phyloP scores from a whole-genome alignment of 2,888 invertebrate genomes.

The Phyllotreta cruciferae region DNA sequence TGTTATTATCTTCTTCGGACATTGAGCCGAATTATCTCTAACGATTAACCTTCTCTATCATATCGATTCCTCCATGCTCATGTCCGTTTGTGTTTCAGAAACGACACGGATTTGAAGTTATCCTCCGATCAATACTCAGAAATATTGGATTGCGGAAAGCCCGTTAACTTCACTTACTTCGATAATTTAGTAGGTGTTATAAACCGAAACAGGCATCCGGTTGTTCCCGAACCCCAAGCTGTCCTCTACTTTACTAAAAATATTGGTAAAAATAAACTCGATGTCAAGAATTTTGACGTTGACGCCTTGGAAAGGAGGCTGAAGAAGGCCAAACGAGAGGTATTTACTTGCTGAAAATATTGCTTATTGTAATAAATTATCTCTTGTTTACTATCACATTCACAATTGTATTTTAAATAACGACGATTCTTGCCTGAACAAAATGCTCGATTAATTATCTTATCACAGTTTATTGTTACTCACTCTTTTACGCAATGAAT shows the following conservation, averaged over 20 bases:
- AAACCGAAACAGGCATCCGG: slow-evolving; percentile 81
- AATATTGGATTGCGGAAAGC: slow-evolving; percentile 81
- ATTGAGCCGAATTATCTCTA: no score
- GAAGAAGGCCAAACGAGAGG: slow-evolving; percentile 79
- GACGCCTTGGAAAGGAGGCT: slow-evolving; percentile 75
- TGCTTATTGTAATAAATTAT: neutral
- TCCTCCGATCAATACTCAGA: slow-evolving; percentile 54
- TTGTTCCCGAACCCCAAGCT: slow-evolving; percentile 85
- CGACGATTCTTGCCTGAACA: neutral
- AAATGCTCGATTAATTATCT: neutral
- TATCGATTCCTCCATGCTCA: no score
- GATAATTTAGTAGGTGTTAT: slow-evolving; percentile 87
- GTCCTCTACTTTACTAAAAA: slow-evolving; percentile 79
- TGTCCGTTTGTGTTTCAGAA: slow-evolving; percentile 37
- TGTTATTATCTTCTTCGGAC: no score
- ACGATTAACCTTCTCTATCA: no score
- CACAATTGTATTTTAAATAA: neutral
- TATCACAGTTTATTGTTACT: no score
- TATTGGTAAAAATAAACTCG: slow-evolving; percentile 64
- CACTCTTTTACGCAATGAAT: no score
- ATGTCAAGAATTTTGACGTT: slow-evolving; percentile 73
- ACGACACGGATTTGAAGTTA: slow-evolving; percentile 29
- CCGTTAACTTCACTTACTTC: slow-evolving; percentile 87
- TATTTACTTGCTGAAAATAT: slow-evolving; percentile 44
- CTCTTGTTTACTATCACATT: no score